Evolutionary conservation across 2,113 vertebrate species (phyloP).

Genomic region (Alethe castanea): DNA sequence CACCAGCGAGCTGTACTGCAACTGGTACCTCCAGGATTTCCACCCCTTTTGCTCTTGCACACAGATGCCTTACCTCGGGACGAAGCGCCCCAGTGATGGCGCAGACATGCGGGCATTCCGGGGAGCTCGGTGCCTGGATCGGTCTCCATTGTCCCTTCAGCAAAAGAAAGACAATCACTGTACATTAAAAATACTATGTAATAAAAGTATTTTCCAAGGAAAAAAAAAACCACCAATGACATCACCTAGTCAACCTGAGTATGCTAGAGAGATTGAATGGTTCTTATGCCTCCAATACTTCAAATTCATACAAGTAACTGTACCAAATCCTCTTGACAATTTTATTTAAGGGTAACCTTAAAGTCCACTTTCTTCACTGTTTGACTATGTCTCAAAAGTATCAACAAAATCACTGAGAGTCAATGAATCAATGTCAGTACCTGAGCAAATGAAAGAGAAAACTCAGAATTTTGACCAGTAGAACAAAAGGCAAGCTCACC

Average conservation of each 20-base stretch:
- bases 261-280: background rate
- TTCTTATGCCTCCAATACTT: background rate
- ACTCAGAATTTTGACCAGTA: background rate
- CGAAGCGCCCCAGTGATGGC: constrained; percentile 93
- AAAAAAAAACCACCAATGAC: background rate
- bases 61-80: constrained; percentile 82
- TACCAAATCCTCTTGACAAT: background rate
- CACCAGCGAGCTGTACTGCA: background rate
- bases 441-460: background rate
- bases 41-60: background rate
- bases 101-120: constrained; percentile 97
- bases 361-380: background rate
- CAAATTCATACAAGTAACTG: background rate
- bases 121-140: constrained; percentile 91
- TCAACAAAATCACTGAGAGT: background rate
- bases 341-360: background rate
- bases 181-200: background rate
- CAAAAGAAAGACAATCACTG: background rate
- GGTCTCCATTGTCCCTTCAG: constrained; percentile 88
- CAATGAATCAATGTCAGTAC: background rate
- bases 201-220: background rate
- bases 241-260: background rate
- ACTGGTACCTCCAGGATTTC: background rate
- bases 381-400: background rate
- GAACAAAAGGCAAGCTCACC: background rate